Percentiles rank a stretch among this genome's conserved stretches.
Conservation (phyloP, 2,888 invertebrate species). For the Harpalus rufipes region DNA sequence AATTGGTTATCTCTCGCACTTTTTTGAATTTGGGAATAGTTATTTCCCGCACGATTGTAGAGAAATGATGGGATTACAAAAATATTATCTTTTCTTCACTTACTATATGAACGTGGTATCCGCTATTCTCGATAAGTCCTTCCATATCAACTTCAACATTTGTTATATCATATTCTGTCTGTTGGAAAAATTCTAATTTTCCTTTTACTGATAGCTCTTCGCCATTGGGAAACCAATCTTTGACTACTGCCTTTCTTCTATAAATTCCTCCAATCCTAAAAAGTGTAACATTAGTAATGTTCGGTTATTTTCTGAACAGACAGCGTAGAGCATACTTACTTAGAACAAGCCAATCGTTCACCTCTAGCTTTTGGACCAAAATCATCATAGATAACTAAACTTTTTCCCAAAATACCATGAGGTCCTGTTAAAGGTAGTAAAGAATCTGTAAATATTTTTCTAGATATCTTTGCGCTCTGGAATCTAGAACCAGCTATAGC, state of each 20-base stretch:
- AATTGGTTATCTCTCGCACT: no score
- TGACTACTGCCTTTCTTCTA: conserved; percentile 90
- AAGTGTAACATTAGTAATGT: no score
- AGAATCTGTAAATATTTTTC: conserved; percentile 88
- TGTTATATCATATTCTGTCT: conserved; percentile 90
- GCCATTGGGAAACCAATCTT: conserved; percentile 93
- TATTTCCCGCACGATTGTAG: no score
- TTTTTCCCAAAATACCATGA: conserved; percentile 87
- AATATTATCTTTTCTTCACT: background rate
- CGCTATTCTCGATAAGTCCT: conserved; percentile 83
- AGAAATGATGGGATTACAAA: no score
- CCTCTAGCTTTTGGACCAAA: conserved; percentile 92
- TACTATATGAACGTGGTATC: conserved; percentile 91
- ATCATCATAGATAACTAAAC: conserved; percentile 92
- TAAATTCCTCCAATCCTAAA: conserved; percentile 85
- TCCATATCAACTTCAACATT: conserved; percentile 88
- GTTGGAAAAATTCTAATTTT: conserved; percentile 90
- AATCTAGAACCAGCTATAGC: conserved; percentile 87
- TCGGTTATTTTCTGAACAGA: no score
- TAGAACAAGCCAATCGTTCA: conserved; percentile 92
- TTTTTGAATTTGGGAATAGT: no score
- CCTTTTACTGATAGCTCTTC: conserved; percentile 83
- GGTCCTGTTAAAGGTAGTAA: conserved; percentile 87
- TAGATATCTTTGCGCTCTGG: conserved; percentile 83
- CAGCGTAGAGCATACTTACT: conserved; percentile 82